A percentile compares a stretch with the other conserved stretches of the same genome.
Evolutionary conservation across 92 coral and sea anemone species (phyloP).

Genomic region (Parazoanthus darwini): DNA sequence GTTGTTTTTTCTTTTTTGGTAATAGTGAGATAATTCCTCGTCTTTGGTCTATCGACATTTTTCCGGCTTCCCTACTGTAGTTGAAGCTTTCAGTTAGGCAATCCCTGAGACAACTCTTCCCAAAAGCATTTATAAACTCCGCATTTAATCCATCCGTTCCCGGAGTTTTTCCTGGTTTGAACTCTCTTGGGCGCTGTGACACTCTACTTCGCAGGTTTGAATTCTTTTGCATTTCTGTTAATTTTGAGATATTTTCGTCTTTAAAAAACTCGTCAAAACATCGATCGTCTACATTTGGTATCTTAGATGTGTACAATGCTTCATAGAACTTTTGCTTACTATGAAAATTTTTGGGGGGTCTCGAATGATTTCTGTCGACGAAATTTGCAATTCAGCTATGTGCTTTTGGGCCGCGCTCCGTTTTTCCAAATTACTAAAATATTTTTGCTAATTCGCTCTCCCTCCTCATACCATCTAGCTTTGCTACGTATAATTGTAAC

Average conservation of each 20-base stretch:
- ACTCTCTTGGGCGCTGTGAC: too few species aligned
- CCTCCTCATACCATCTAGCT: neutral
- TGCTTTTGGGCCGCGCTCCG: neutral
- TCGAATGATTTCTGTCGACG: constrained; percentile 7
- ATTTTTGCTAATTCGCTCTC: too few species aligned
- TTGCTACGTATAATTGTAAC: constrained; percentile 2
- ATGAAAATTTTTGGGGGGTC: neutral
- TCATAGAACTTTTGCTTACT: neutral
- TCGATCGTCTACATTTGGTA: constrained; percentile 6
- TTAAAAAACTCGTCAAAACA: neutral
- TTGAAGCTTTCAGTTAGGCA: too few species aligned
- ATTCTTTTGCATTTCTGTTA: neutral
- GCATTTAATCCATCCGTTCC: too few species aligned
- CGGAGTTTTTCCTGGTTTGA: too few species aligned
- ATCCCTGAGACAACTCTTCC: too few species aligned
- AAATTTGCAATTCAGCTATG: constrained; percentile 4
- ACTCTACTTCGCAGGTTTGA: neutral
- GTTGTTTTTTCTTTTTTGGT: neutral
- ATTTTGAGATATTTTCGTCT: neutral
- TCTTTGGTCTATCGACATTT: neutral
- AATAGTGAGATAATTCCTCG: neutral
- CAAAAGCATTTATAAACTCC: too few species aligned
- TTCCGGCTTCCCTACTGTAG: neutral
- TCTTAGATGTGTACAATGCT: constrained; percentile 1
- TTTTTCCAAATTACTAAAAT: neutral